Evolutionary conservation across 2,797 vertebrate species (phyloP).

Genomic region (Lacerta agilis): DNA sequence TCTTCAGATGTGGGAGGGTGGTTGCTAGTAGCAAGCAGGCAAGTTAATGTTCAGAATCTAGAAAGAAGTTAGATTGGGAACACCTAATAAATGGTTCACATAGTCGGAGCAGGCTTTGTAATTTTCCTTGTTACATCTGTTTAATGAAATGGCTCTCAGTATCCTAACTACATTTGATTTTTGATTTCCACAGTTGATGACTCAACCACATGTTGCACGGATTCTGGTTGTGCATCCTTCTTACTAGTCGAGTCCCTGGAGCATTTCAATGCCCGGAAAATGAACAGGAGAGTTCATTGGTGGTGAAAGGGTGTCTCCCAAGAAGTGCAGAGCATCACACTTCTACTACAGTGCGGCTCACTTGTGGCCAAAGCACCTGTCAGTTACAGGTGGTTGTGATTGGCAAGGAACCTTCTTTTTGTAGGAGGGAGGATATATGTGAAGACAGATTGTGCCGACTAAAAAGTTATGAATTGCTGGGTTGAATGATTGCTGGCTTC

Average conservation of each 20-base stretch:
- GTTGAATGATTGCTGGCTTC: not conserved
- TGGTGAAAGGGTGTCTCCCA: not conserved
- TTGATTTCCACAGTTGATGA: not conserved
- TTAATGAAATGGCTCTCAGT: not conserved
- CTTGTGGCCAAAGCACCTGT: not conserved
- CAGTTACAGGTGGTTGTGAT: not conserved
- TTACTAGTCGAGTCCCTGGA: not conserved
- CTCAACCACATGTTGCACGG: too few relatives aligned
- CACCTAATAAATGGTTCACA: too few relatives aligned
- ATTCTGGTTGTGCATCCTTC: not conserved
- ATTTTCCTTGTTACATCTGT: not conserved
- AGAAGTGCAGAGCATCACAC: not conserved
- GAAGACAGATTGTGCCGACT: too few relatives aligned
- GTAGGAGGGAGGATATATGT: not conserved
- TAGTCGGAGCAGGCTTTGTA: not conserved
- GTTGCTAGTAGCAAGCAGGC: not conserved
- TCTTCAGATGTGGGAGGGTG: not conserved
- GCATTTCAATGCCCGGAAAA: too few relatives aligned
- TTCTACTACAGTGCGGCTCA: not conserved
- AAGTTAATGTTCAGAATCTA: not conserved
- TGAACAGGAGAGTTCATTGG: too few relatives aligned
- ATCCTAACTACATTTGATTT: not conserved
- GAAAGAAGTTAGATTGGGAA: not conserved
- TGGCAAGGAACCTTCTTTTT: not conserved
- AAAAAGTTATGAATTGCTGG: not conserved